Conservation (phyloP, 2,797 vertebrate genomes). For the Pseudochirops corinnae region DNA sequence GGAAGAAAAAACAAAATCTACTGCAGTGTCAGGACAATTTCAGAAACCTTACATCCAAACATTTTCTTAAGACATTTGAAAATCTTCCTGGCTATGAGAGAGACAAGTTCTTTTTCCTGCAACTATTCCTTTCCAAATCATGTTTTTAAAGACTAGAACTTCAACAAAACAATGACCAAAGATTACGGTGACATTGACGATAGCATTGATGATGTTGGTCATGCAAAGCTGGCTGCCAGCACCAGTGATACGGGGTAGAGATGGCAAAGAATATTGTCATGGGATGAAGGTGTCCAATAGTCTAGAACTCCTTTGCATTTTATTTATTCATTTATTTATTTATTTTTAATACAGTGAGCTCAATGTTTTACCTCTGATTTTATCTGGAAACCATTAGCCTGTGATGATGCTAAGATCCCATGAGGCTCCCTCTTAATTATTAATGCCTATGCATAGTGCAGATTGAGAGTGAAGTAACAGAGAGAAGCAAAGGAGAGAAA, state of each 20-base stretch:
- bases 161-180: not conserved
- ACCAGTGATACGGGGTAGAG: conserved; percentile 30
- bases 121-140: conserved; percentile 37
- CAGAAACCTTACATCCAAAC: not conserved
- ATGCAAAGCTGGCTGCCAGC: not conserved
- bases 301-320: conserved; percentile 25
- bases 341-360: conserved; percentile 19
- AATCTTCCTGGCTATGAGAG: conserved; percentile 16
- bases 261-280: conserved; percentile 25
- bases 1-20: not conserved
- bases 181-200: not conserved
- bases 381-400: conserved; percentile 45
- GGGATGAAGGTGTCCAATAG: not conserved
- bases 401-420: conserved; percentile 20
- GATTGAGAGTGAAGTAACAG: conserved; percentile 41
- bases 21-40: not conserved
- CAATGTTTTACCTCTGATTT: conserved; percentile 30
- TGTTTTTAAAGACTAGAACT: conserved; percentile 40
- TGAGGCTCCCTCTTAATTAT: conserved; percentile 30
- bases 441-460: not conserved
- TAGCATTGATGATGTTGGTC: not conserved
- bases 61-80: conserved; percentile 48
- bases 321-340: not conserved
- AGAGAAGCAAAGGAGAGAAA: conserved; percentile 47
- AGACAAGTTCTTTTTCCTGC: conserved; percentile 13